Base-by-base conservation (phyloP, 2,113 vertebrate species). In the Melierax canorus region DNA sequence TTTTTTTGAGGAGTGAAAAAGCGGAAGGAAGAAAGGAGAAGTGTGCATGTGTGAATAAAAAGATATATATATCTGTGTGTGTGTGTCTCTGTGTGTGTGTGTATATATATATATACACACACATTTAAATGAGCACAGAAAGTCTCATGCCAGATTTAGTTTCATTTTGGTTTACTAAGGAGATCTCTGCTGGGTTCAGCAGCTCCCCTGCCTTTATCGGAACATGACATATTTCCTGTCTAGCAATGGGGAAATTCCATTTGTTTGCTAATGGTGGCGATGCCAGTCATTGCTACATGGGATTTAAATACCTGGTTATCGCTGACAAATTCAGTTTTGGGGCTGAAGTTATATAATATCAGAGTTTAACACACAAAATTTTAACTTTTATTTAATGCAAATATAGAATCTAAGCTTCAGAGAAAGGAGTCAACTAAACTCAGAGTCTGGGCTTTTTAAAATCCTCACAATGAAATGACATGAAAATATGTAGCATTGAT, bases 21-120 rank as follows among this genome's bases (percentile, higher is more conserved):
- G 59, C 73, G 30, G 64, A 43, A 86, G 60, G 58, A 86, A 87
- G 39, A 78, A 91, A 72, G 48, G 48, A 87, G 46, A 39, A 91
- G 15, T 6, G 36, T 72, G 60, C 39, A 51, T 24, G 15, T 41
- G 58, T 39, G 62, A 90, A 90, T 76, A 88, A 90, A 63, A 93
- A 67, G n/a, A 78, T 4, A 39, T 9, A 45, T 23, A 19, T 51
- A 5, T 23, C 0, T 11, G 1, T 36, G 5, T 22, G 0, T 43
- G 0, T 50, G 0, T 60, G 0, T 69, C 0, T 46, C 0, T 36
- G 0, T 69, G 0, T 46, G 0, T 36, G 0, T 38, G 0, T 55
- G 0, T 56, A 0, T 71, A 0, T 51, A 3, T n/a, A 2, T 11
- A 36, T 24, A 36, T 15, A 58, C 27, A 64, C 14, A 64, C 0